Base-by-base conservation (phyloP, 2,888 invertebrate species). In the Andrena praecox region DNA sequence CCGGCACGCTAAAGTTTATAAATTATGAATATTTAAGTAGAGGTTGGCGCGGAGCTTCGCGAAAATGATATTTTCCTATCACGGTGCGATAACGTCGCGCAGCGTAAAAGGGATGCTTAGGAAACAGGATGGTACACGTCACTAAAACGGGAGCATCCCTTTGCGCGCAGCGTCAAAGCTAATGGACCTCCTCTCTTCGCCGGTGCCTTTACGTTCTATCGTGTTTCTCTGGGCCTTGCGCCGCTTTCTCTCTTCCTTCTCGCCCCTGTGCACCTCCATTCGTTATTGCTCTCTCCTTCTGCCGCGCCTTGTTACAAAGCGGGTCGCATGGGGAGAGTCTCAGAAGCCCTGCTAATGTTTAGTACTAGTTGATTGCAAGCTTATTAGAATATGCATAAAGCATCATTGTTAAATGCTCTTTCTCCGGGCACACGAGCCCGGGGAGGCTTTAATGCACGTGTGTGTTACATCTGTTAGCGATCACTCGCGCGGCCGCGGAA, bases 131-230 rank as follows among this genome's bases (percentile, higher is more conserved):
- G 88, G 92, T 92, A 92, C 86, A 90, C 91, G 91, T 90, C 89
- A 89, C 90, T 90, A 88, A 92, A 92, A 92, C 91, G 91, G 86
- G 87, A 88, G 87, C 89, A 87, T 90, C 91, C 92, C 93, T 93
- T 93, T 93, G 93, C 93, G 91, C 91, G 89, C 86, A 90, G 90
- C 93, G 91, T 92, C 93, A 92, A 93, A 93, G 93, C 93, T 93
- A 93, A 93, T 93, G 93, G 92, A 92, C 82, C 86, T 85, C 69
- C 87, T 84, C 85, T 81, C 83, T 75, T 77, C 68, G 73, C 56
- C 62, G 5, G 52, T 52, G 64, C 60, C 20, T 56, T 56, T 62
- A 33, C 68, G 59, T 68, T 70, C 78, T 54, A 68, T 76, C 81
- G 71, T 81, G 60, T 79, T 64, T 77, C 82, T 80, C 80, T 52